Percentiles rank a stretch among this genome's conserved stretches.
phyloP scores from a whole-genome alignment of 2,888 invertebrate species.

The Rugalucina vietnamica region DNA sequence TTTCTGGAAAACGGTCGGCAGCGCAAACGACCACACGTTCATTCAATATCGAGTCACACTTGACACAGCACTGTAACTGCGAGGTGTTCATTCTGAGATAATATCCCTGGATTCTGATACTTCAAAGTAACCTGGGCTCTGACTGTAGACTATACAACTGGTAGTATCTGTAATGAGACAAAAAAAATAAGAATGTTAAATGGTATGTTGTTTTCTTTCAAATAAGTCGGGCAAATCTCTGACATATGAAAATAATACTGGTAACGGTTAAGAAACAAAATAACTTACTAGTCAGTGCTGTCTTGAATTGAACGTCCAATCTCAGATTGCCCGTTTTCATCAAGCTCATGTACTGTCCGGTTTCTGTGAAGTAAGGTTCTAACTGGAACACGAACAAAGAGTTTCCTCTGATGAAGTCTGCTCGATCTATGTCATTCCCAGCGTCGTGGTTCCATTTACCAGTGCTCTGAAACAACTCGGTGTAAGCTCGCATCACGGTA shows the following conservation, averaged over 20 bases:
- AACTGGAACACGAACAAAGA: constrained; percentile 32
- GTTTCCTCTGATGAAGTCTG: constrained; percentile 1
- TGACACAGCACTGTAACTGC: constrained; percentile 25
- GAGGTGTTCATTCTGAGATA: constrained; percentile 29
- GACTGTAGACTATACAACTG: constrained; percentile 27
- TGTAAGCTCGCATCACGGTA: constrained; percentile 18
- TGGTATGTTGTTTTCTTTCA: too few species aligned
- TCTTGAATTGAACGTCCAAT: constrained; percentile 24
- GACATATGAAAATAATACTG: too few species aligned
- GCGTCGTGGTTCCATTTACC: constrained; percentile 25
- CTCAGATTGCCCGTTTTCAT: constrained; percentile 29
- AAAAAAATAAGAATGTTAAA: too few species aligned
- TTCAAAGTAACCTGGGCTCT: constrained; percentile 27
- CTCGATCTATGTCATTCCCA: constrained; percentile 16
- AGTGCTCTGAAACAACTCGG: constrained; percentile 13
- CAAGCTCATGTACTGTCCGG: constrained; percentile 25
- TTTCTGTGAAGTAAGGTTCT: constrained; percentile 28
- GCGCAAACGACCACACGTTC: constrained; percentile 17
- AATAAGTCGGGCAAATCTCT: too few species aligned
- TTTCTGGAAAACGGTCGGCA: constrained; percentile 24
- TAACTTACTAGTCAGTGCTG: neutral
- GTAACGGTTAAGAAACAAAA: too few species aligned
- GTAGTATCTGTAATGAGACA: constrained; percentile 13
- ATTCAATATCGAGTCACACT: constrained; percentile 19
- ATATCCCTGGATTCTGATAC: constrained; percentile 24